phyloP scores from a whole-genome alignment of 1,140 invertebrate genomes.

The Papilio aristodemus region DNA sequence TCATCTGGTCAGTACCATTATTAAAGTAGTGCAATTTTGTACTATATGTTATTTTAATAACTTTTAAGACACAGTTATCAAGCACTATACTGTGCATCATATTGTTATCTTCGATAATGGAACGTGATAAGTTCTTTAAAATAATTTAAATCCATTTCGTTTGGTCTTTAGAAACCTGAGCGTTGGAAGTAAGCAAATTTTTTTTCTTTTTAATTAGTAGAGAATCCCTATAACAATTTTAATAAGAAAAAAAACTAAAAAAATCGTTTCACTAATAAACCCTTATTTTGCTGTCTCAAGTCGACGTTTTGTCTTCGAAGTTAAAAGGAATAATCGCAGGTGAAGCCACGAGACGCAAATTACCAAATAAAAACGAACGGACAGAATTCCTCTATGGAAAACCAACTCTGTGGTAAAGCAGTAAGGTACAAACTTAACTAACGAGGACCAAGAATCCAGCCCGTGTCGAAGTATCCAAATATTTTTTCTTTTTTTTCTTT shows the following conservation, averaged over 20 bases:
- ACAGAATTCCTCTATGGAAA: not conserved
- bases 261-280: conserved; percentile 29
- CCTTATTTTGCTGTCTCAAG: conserved; percentile 34
- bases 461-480: conserved; percentile 41
- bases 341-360: conserved; percentile 35
- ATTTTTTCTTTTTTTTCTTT: conserved; percentile 39
- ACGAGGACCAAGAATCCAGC: conserved; percentile 27
- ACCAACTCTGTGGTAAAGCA: not conserved
- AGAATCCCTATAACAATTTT: not conserved
- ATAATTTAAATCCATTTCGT: not conserved
- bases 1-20: too few relatives aligned
- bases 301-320: conserved; percentile 33
- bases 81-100: too few relatives aligned
- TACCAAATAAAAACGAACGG: conserved; percentile 33
- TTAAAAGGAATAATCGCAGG: conserved; percentile 35
- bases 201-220: not conserved
- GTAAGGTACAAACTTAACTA: conserved; percentile 23
- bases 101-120: too few relatives aligned
- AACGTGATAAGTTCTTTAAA: too few relatives aligned
- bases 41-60: too few relatives aligned
- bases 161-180: not conserved
- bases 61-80: too few relatives aligned
- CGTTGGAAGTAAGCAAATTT: not conserved
- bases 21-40: too few relatives aligned
- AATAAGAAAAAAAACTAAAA: conserved; percentile 28